phyloP scores from a whole-genome alignment of 2,797 vertebrate species.

The Rhabdophis nuchalis region DNA sequence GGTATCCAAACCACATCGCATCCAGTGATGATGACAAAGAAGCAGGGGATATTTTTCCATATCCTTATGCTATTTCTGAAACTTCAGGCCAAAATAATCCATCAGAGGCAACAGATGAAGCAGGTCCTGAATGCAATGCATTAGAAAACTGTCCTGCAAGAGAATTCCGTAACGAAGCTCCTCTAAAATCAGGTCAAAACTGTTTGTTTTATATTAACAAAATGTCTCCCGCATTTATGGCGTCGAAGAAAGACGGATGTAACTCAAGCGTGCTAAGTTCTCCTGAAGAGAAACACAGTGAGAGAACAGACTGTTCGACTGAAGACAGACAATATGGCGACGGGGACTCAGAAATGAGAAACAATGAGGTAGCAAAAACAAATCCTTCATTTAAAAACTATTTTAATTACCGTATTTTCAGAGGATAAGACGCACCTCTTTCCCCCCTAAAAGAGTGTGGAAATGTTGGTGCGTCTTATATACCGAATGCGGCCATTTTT shows the following conservation, averaged over 20 bases:
- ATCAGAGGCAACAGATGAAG: conserved; percentile 34
- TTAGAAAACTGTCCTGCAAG: conserved; percentile 44
- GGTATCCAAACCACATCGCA: conserved; percentile 40
- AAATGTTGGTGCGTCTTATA: too few species aligned
- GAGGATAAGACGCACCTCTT: too few species aligned
- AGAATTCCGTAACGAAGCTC: conserved; percentile 50
- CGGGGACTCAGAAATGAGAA: conserved; percentile 61
- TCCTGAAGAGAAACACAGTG: conserved; percentile 49
- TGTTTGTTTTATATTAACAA: conserved; percentile 40
- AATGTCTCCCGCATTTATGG: conserved; percentile 43
- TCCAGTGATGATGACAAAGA: conserved; percentile 38
- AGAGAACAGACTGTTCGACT: conserved; percentile 49
- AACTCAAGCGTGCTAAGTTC: conserved; percentile 46
- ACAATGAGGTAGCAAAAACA: conserved; percentile 68
- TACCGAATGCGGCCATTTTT: too few species aligned
- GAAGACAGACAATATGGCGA: conserved; percentile 62
- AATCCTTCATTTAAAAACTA: conserved; percentile 60
- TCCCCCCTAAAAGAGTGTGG: too few species aligned
- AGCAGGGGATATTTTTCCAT: conserved; percentile 28
- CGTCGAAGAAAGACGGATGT: conserved; percentile 37
- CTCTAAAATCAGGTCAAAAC: conserved; percentile 51
- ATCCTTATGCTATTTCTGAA: conserved; percentile 50
- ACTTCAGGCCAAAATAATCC: conserved; percentile 28
- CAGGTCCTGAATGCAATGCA: conserved; percentile 29
- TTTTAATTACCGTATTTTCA: conserved; percentile 36